phyloP scores from a whole-genome alignment of 2,797 vertebrate species.

The Astyanax mexicanus region DNA sequence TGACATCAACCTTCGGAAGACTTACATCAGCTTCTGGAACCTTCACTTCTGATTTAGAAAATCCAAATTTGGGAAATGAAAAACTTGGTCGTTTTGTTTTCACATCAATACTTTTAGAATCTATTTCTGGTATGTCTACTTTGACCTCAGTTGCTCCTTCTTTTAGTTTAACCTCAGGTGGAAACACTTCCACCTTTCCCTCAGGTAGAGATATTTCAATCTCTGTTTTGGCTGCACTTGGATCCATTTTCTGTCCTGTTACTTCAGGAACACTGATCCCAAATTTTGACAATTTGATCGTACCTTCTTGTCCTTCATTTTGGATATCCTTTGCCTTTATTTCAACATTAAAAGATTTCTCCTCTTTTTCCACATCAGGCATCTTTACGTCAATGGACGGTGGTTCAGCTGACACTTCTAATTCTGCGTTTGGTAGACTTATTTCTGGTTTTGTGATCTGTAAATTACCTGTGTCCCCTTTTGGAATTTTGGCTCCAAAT shows the following conservation, averaged over 20 bases:
- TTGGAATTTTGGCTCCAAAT: slow-evolving; percentile 55
- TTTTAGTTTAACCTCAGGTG: background rate
- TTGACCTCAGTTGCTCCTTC: background rate
- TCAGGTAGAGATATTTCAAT: slow-evolving; percentile 16
- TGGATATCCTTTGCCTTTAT: slow-evolving; percentile 3
- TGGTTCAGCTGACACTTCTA: background rate
- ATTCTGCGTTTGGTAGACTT: accelerated
- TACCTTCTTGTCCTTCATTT: slow-evolving; percentile 27
- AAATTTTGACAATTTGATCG: slow-evolving; percentile 64
- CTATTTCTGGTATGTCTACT: slow-evolving; percentile 20
- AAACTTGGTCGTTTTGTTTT: slow-evolving; percentile 60
- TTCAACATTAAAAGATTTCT: background rate
- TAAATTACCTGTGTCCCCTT: slow-evolving; percentile 21
- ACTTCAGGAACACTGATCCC: slow-evolving; percentile 60
- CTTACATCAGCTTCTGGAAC: slow-evolving; percentile 40
- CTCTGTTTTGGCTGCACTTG: slow-evolving; percentile 13
- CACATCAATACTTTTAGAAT: slow-evolving; percentile 43
- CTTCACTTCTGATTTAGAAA: slow-evolving; percentile 60
- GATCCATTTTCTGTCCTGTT: slow-evolving; percentile 24
- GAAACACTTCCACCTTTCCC: background rate
- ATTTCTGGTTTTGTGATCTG: slow-evolving; percentile 46
- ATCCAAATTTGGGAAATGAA: slow-evolving; percentile 67
- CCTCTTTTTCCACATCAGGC: background rate
- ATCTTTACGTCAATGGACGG: slow-evolving; percentile 11
- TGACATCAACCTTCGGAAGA: slow-evolving; percentile 48